Base-by-base conservation (phyloP, 2,113 vertebrate species). In the Sebastes schlegelii region DNA sequence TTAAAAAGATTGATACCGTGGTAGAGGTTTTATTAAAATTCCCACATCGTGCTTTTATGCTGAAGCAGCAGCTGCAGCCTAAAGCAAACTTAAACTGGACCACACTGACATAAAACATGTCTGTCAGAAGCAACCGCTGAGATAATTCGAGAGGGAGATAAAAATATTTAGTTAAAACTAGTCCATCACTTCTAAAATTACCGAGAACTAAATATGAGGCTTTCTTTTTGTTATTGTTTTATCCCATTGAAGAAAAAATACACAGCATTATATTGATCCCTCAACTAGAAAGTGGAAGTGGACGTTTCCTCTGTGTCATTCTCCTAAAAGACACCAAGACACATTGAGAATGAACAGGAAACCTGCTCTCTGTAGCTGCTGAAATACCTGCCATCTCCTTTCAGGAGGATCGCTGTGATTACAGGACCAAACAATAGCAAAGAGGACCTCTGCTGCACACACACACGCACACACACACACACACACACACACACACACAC, bases 391-490 rank as follows among this genome's bases (percentile, higher is more conserved):
- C 49, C 21, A 64, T 45, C 54, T 46, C 7, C 9, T 62, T 17
- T 49, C 60, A 77, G 51, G 52, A 61, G 58, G 19, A 19, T 42
- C 1, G 4, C 17, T 14, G 19, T 54, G 71, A 66, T 48, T 19
- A 75, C 64, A 5, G 4, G 45, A 17, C 8, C 8, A 51, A 40
- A 81, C 52, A 51, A 51, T 14, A 10, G 64, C 13, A 63, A 51
- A 58, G 58, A 71, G 19, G 34, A 55, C 14, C 51, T 48, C 1
- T 42, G 26, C 48, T 69, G 63, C 80, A 45, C 83, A 74, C 78
- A 65, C 55, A 63, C 48, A 65, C 74, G 46, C 80, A 64, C 68
- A 67, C 82, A 48, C 82, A 74, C 77, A 68, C 55, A 66, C 58
- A 80, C 81, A 79, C 61, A 46, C 57, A 14, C 68, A 76, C 60